Percentiles rank a stretch among this genome's conserved stretches.
phyloP scores from a whole-genome alignment of 2,113 vertebrate species.

The Pachycephala philippinensis region DNA sequence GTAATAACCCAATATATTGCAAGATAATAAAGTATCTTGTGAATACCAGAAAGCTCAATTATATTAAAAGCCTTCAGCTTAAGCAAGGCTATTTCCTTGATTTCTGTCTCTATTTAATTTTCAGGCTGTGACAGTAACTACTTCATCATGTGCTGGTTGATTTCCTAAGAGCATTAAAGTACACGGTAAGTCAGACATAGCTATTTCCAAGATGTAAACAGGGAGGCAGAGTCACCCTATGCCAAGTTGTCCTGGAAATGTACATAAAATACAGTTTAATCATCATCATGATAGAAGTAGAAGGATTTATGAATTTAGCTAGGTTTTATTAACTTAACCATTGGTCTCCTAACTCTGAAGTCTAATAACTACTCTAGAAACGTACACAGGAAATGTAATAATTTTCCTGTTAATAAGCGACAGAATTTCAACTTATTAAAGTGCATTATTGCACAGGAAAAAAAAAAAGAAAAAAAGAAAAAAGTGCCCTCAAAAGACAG shows the following conservation, averaged over 20 bases:
- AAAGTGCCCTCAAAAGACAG: not conserved
- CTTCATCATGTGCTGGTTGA: not conserved
- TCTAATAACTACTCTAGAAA: not conserved
- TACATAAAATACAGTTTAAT: not conserved
- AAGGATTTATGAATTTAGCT: not conserved
- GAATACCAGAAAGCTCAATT: not conserved
- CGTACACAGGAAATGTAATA: not conserved
- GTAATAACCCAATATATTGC: not conserved
- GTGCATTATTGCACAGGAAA: not conserved
- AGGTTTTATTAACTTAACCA: not conserved
- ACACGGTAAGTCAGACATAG: not conserved
- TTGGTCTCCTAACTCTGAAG: not conserved
- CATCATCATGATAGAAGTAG: not conserved
- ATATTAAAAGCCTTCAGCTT: not conserved
- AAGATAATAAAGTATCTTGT: not conserved
- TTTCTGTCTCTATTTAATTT: not conserved
- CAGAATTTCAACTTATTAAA: not conserved
- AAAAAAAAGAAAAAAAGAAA: too few species aligned
- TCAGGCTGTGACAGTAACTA: not conserved
- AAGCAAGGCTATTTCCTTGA: not conserved
- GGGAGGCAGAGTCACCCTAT: not conserved
- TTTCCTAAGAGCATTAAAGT: not conserved
- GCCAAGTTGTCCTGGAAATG: not conserved
- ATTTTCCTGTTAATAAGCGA: not conserved
- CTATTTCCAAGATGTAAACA: not conserved